Base-by-base conservation (phyloP, 1,140 invertebrate genomes). In the Pseudomyrmex concolor region DNA sequence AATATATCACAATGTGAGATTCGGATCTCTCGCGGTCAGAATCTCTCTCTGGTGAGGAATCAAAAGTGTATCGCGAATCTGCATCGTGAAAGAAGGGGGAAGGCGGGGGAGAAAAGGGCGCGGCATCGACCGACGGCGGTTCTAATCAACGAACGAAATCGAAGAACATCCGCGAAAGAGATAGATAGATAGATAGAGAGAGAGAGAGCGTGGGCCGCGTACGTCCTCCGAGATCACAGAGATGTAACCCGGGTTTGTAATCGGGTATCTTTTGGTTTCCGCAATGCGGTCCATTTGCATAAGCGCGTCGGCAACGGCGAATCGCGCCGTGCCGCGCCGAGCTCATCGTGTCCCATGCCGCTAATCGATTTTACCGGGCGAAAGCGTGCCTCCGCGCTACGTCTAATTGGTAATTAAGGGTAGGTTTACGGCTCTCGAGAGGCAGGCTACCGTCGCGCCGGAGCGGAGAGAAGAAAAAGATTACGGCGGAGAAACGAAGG, bases 381-480 rank as follows among this genome's bases (percentile, higher is more conserved):
- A 91, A 92, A 93, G 92, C 91, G 90, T 93, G 93, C 90, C 92
- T 92, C 86, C 83, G 90, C 90, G 90, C 90, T 89, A 93, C 91
- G 91, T 93, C 92, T 93, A 94, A 93, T 94, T 93, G 92, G 92
- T 94, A 94, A 94, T 93, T 93, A 94, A 93, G 91, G 90, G 90
- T 89, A 89, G 88, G 78, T 93, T 93, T 94, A 92, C 91, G 91
- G 84, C 87, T 74, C 80, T 86, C 68, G 83, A 83, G 85, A 86
- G 86, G 66, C 67, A 77, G 60, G 74, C 88, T 90, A 89, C 90
- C 88, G 88, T 86, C 50, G 55, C 70, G 19, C 19, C 34, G 60
- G 59, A 50, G 43, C 64, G 66, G 22, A 51, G 63, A n/a, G 22
- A 82, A 73, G 78, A 77, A 84, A 77, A 66, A 83, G 63, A 71